phyloP scores from a whole-genome alignment of 2,113 vertebrate genomes.

The Chloropsis cyanopogon region DNA sequence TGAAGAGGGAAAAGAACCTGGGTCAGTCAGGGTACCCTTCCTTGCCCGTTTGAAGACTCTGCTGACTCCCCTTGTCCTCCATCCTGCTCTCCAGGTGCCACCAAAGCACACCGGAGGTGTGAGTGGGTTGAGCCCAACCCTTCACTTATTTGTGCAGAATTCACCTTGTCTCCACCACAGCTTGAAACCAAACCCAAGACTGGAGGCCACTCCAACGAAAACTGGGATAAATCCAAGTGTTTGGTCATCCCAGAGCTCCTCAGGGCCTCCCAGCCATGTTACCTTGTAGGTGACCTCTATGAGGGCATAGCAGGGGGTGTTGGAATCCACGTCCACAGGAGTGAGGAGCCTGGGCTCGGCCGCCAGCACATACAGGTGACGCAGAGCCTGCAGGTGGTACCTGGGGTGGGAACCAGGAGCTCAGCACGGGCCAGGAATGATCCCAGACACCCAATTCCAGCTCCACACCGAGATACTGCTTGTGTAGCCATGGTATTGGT shows the following conservation, averaged over 20 bases:
- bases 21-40: background rate
- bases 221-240: background rate
- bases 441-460: background rate
- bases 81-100: background rate
- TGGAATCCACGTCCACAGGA: constrained; percentile 91
- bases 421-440: background rate
- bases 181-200: background rate
- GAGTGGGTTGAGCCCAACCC: background rate
- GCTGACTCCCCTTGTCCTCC: background rate
- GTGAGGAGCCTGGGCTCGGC: constrained; percentile 92
- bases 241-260: background rate
- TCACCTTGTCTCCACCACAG: background rate
- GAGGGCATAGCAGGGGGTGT: constrained; percentile 90
- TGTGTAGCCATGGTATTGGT: accelerated
- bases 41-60: background rate
- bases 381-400: constrained; percentile 95
- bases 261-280: background rate
- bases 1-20: background rate
- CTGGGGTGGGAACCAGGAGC: constrained; percentile 55
- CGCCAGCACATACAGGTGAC: constrained; percentile 91
- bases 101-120: background rate
- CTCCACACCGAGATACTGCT: background rate
- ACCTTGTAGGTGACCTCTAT: constrained; percentile 97
- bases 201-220: background rate
- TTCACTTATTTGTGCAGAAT: background rate